A percentile compares a stretch with the other conserved stretches of the same genome.
Conservation (phyloP, 2,113 vertebrate genomes). For the Atlantisia rogersi region DNA sequence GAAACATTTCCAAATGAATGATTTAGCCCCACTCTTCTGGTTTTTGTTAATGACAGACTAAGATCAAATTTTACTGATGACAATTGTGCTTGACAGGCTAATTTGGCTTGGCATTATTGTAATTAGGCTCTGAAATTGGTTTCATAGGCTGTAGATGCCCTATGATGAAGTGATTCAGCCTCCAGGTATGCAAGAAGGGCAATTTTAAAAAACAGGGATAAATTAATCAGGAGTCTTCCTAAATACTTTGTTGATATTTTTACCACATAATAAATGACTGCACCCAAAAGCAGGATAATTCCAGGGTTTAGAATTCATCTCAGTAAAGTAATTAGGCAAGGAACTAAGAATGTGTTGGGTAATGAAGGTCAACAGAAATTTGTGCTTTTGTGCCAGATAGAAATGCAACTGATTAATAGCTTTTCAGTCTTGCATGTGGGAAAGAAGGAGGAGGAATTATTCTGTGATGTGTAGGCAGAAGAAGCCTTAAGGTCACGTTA, state of each 20-base stretch:
- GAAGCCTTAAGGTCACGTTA: background rate
- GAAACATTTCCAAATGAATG: background rate
- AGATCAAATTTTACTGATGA: background rate
- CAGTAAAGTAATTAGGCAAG: background rate
- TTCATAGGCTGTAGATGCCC: background rate
- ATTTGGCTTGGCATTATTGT: background rate
- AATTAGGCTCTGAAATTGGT: background rate
- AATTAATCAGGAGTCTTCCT: background rate
- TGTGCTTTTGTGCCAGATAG: background rate
- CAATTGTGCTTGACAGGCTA: background rate
- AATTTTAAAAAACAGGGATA: background rate
- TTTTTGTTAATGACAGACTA: background rate
- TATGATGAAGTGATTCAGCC: background rate
- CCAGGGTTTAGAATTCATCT: background rate
- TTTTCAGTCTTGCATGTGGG: background rate
- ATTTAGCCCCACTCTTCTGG: background rate
- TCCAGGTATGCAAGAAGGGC: background rate
- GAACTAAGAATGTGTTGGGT: background rate
- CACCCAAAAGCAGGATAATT: background rate
- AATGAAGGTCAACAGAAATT: background rate
- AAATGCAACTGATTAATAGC: background rate
- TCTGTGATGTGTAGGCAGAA: background rate
- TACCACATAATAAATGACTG: background rate
- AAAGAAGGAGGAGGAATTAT: background rate
- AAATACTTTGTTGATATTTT: background rate